A percentile compares a stretch with the other conserved stretches of the same genome.
Evolutionary conservation across 1,140 invertebrate species (phyloP).

Genomic region (Nixonia krombeini): DNA sequence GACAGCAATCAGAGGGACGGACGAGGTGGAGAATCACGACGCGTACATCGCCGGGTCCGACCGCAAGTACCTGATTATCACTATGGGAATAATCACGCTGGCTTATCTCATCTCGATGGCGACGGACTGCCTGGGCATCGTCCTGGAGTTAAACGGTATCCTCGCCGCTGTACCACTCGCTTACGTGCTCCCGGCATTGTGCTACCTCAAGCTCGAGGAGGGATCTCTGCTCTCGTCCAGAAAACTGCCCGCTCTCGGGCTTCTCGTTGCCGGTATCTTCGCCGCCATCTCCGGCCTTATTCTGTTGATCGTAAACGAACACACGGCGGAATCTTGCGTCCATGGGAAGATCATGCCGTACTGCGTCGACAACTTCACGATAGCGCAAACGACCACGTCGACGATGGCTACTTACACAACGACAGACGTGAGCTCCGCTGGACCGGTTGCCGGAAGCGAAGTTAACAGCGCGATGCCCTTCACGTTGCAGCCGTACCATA

Average conservation of each 20-base stretch:
- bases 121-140: slow-evolving; percentile 89
- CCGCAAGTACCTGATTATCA: slow-evolving; percentile 77
- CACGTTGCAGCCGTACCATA: not conserved
- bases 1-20: slow-evolving; percentile 71
- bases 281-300: slow-evolving; percentile 78
- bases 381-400: slow-evolving; percentile 24
- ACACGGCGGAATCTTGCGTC: slow-evolving; percentile 72
- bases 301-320: slow-evolving; percentile 73
- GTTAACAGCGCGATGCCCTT: not conserved
- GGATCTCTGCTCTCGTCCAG: slow-evolving; percentile 78
- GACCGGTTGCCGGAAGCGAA: not conserved
- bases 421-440: not conserved
- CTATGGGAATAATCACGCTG: slow-evolving; percentile 79
- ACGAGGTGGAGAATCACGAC: slow-evolving; percentile 72
- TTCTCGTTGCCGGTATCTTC: slow-evolving; percentile 81
- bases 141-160: slow-evolving; percentile 89
- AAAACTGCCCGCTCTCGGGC: slow-evolving; percentile 81
- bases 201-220: slow-evolving; percentile 84
- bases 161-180: slow-evolving; percentile 88
- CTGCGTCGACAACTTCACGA: slow-evolving; percentile 63
- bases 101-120: slow-evolving; percentile 86
- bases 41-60: slow-evolving; percentile 68
- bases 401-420: slow-evolving; percentile 15
- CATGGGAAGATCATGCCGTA: slow-evolving; percentile 78
- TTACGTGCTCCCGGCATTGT: slow-evolving; percentile 86